A percentile compares a stretch with the other conserved stretches of the same genome.
phyloP scores from a whole-genome alignment of 2,113 vertebrate genomes.

The Pandion haliaetus region DNA sequence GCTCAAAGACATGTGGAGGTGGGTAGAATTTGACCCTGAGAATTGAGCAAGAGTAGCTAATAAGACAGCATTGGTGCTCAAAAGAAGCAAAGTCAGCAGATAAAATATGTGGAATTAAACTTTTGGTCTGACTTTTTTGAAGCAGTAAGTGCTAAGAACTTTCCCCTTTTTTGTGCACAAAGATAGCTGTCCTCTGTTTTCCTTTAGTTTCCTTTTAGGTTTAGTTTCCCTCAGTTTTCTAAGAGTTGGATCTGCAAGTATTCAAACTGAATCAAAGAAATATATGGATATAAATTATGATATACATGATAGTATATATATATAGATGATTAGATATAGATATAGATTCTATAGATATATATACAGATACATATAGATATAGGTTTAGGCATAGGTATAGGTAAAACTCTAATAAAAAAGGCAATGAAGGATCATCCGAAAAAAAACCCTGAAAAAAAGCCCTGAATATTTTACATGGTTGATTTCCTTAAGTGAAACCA shows the following conservation, averaged over 20 bases:
- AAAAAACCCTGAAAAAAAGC: background rate
- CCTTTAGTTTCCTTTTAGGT: background rate
- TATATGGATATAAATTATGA: background rate
- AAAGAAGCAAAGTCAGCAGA: background rate
- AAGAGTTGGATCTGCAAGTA: background rate
- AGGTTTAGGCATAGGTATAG: background rate
- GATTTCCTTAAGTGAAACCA: background rate
- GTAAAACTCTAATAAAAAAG: background rate
- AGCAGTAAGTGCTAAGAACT: background rate
- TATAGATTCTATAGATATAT: background rate
- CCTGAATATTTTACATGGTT: background rate
- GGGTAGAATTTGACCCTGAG: background rate
- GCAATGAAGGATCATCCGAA: background rate
- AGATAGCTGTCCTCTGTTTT: background rate
- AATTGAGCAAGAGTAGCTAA: background rate
- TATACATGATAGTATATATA: background rate
- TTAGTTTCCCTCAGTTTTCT: too few species aligned
- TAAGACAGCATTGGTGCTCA: background rate
- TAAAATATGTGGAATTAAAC: background rate
- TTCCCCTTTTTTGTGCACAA: background rate
- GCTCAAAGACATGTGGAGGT: background rate
- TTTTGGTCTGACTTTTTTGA: background rate
- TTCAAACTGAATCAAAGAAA: background rate
- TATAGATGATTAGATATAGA: background rate
- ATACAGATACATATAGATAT: background rate